phyloP scores from a whole-genome alignment of 2,797 vertebrate species.

The Pyrocephalus nanus region DNA sequence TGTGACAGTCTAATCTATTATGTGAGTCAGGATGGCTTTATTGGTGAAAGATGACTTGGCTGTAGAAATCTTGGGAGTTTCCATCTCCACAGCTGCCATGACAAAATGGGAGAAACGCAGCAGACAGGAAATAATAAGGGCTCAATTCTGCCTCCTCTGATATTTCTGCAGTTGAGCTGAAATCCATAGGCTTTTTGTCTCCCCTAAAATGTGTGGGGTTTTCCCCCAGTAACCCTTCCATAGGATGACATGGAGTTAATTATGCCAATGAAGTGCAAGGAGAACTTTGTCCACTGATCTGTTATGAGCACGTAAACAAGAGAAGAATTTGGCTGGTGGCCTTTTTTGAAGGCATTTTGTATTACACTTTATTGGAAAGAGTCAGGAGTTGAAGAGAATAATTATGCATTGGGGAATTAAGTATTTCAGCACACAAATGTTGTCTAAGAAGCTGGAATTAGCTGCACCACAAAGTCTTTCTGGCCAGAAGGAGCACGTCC shows the following conservation, averaged over 20 bases:
- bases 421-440: not conserved
- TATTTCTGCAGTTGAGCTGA: constrained; percentile 5
- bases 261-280: not conserved
- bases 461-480: not conserved
- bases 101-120: constrained; percentile 37
- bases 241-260: not conserved
- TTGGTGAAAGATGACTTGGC: constrained; percentile 33
- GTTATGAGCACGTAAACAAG: not conserved
- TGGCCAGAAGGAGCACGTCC: not conserved
- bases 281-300: not conserved
- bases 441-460: constrained; percentile 12
- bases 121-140: constrained; percentile 34
- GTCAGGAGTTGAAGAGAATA: not conserved
- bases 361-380: not conserved
- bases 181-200: not conserved
- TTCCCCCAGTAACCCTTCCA: not conserved
- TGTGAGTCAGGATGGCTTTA: constrained; percentile 34
- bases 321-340: not conserved
- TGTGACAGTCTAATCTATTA: constrained; percentile 33
- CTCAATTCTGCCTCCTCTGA: not conserved
- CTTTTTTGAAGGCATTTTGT: not conserved
- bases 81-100: constrained; percentile 32
- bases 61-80: constrained; percentile 38
- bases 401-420: not conserved
- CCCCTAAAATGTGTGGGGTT: not conserved